Evolutionary conservation across 2,888 invertebrate species (phyloP).

Genomic region (Ellobium chinense): DNA sequence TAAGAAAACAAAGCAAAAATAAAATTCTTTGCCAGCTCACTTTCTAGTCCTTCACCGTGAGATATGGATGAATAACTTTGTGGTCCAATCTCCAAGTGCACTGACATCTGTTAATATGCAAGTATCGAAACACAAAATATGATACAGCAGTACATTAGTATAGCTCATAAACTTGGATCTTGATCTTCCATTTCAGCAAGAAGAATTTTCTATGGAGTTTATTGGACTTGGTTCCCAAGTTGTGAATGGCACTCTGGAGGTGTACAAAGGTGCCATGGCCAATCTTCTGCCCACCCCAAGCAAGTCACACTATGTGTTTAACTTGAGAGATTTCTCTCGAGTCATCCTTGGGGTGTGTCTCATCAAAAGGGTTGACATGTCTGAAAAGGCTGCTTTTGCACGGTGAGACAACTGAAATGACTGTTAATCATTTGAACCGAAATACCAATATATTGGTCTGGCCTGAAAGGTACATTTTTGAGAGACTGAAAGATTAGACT

Average conservation of each 20-base stretch:
- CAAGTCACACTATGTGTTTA: constrained; percentile 83
- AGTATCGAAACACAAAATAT: no score
- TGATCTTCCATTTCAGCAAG: constrained; percentile 82
- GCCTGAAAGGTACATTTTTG: no score
- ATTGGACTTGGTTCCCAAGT: constrained; percentile 82
- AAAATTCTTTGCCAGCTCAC: no score
- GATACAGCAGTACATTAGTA: no score
- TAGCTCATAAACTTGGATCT: no score
- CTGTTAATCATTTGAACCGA: neutral
- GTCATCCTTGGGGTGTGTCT: constrained; percentile 92
- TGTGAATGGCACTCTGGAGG: constrained; percentile 79
- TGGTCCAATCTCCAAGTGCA: neutral
- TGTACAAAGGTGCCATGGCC: constrained; percentile 77
- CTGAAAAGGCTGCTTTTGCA: constrained; percentile 73
- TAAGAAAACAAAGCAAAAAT: no score
- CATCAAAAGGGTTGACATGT: constrained; percentile 87
- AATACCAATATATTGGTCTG: no score
- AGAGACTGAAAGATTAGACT: no score
- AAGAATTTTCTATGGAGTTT: constrained; percentile 84
- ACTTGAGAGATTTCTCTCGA: constrained; percentile 85
- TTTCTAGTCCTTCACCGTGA: no score
- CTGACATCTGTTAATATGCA: neutral
- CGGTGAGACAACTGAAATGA: constrained; percentile 66
- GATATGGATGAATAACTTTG: no score
- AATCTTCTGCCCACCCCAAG: constrained; percentile 79